A percentile compares a stretch with the other conserved stretches of the same genome.
Conservation (phyloP, 2,888 invertebrate genomes). For the Hyposoter didymator region DNA sequence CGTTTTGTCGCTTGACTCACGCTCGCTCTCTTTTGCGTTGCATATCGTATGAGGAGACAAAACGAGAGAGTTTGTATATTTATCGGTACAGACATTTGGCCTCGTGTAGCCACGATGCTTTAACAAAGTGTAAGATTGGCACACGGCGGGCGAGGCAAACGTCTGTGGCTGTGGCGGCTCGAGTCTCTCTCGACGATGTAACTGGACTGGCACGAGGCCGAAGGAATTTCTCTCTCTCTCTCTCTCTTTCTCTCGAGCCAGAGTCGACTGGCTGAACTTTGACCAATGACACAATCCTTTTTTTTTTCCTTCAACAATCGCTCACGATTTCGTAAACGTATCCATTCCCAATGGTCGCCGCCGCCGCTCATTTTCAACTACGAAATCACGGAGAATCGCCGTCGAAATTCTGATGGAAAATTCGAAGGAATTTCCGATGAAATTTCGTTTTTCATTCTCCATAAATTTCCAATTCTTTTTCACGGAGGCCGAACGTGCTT, state of each 20-base stretch:
- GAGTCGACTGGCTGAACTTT: constrained; percentile 50
- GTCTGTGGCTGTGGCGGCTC: constrained; percentile 4
- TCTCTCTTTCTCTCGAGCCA: constrained; percentile 27
- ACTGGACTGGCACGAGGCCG: constrained; percentile 48
- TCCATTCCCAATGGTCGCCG: background rate
- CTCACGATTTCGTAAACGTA: constrained; percentile 18
- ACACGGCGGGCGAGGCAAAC: constrained; percentile 16
- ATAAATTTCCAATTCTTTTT: background rate
- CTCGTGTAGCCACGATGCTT: constrained; percentile 24
- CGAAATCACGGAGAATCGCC: background rate
- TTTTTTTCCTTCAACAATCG: constrained; percentile 24
- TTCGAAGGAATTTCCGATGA: background rate
- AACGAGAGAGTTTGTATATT: constrained; percentile 33
- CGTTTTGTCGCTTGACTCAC: constrained; percentile 1
- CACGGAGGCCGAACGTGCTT: background rate
- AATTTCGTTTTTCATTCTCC: background rate
- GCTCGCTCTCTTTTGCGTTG: constrained; percentile 24
- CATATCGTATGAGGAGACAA: constrained; percentile 2
- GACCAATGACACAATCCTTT: constrained; percentile 54
- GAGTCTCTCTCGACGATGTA: background rate
- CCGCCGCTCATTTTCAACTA: background rate
- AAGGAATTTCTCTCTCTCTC: constrained; percentile 38
- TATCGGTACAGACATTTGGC: constrained; percentile 27
- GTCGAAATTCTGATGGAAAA: background rate
- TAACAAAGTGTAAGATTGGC: constrained; percentile 29